Conservation (phyloP, 1,140 invertebrate species). For the Drosophila eugracilis region DNA sequence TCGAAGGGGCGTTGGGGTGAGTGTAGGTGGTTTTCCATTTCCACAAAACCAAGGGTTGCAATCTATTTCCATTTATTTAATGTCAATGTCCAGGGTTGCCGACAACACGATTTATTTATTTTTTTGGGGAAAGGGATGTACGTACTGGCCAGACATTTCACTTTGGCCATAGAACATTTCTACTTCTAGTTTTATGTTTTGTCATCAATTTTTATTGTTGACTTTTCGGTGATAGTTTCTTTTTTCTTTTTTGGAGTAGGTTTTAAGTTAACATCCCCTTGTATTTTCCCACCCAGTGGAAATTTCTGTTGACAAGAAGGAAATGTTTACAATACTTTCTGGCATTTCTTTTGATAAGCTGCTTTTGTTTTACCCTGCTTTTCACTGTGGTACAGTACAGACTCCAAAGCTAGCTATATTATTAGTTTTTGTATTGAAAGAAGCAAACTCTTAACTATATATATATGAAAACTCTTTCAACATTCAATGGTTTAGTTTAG, state of each 20-base stretch:
- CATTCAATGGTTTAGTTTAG: background rate
- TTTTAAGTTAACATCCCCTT: background rate
- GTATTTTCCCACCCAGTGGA: conserved; percentile 1
- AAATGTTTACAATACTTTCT: conserved; percentile 48
- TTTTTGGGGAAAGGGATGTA: background rate
- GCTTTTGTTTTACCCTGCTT: background rate
- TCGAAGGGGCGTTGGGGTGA: conserved; percentile 4
- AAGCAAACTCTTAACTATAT: too few relatives aligned
- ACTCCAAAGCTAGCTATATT: too few relatives aligned
- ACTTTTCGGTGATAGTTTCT: background rate
- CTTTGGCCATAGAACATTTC: conserved; percentile 8
- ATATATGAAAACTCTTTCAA: background rate
- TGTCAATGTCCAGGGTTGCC: conserved; percentile 24
- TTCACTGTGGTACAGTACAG: background rate
- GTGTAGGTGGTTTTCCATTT: conserved; percentile 17
- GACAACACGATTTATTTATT: conserved; percentile 10
- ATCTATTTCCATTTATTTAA: conserved; percentile 20
- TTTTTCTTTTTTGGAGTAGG: background rate
- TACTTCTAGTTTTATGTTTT: conserved; percentile 21
- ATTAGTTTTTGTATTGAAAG: too few relatives aligned
- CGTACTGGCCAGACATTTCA: conserved; percentile 6
- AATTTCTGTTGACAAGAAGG: conserved; percentile 23
- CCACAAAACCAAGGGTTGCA: conserved; percentile 19
- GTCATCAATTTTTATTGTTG: conserved; percentile 24
- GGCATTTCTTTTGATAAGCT: conserved; percentile 44